Evolutionary conservation across 2,888 invertebrate species (phyloP).

Genomic region (Cantharis rufa): DNA sequence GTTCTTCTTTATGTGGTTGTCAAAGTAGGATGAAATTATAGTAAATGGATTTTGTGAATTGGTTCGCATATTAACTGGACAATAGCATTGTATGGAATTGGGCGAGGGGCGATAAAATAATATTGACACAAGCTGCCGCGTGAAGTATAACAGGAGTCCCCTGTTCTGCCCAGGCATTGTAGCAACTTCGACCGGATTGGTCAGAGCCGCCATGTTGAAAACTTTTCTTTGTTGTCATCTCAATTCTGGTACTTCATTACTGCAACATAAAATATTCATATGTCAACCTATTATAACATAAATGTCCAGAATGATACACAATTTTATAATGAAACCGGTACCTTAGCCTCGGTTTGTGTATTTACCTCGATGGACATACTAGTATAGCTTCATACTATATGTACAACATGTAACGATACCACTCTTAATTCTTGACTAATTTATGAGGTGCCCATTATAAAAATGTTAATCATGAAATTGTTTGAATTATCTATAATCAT

Average conservation of each 20-base stretch:
- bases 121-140: constrained; percentile 50
- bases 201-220: constrained; percentile 48
- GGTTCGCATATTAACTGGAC: constrained; percentile 42
- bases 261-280: constrained; percentile 26
- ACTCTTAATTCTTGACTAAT: not conserved
- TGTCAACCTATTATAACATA: constrained; percentile 8
- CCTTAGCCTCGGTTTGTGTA: not conserved
- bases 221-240: constrained; percentile 28
- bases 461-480: not conserved
- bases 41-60: constrained; percentile 34
- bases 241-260: constrained; percentile 17
- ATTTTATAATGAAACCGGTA: not conserved
- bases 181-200: constrained; percentile 46
- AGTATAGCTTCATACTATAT: not conserved
- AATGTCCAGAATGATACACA: not conserved
- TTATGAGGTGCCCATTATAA: not conserved
- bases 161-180: constrained; percentile 38
- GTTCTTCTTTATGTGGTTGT: constrained; percentile 34
- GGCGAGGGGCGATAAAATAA: constrained; percentile 48
- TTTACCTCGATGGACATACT: not conserved
- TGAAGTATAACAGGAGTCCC: constrained; percentile 49
- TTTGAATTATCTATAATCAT: not conserved
- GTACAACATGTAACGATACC: no score
- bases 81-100: constrained; percentile 39
- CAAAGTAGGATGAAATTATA: constrained; percentile 32